These are phyloP conservation scores for Scaptodrosophila latifasciaeformis DNA, from an alignment of 2,888 invertebrate genomes.

Conservation along the genomic window DNA sequence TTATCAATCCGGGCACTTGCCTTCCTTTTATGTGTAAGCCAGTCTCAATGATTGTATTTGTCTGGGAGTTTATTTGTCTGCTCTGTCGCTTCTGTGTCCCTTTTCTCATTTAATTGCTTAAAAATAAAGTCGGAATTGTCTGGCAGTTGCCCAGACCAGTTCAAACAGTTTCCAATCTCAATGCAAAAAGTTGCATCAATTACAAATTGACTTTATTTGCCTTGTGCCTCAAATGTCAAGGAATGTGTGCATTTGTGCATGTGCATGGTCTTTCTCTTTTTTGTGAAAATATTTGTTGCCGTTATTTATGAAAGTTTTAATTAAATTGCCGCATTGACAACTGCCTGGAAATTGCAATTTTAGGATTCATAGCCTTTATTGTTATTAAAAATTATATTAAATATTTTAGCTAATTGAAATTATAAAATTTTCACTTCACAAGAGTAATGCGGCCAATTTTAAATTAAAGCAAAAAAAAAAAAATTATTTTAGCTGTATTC, in stretches of 20 bases:
- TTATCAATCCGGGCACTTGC: too few relatives aligned
- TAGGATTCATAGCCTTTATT: too few relatives aligned
- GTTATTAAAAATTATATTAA: too few relatives aligned
- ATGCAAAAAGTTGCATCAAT: conserved; percentile 16
- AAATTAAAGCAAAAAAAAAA: not conserved
- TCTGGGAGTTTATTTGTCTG: too few relatives aligned
- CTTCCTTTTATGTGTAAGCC: too few relatives aligned
- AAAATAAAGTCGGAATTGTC: not conserved
- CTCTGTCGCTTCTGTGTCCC: too few relatives aligned
- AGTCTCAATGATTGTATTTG: too few relatives aligned
- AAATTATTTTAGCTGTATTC: not conserved
- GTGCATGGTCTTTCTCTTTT: not conserved
- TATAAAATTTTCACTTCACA: too few relatives aligned
- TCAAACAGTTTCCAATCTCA: conserved; percentile 14
- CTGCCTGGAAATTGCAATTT: too few relatives aligned
- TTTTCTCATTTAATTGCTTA: conserved; percentile 9
- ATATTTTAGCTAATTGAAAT: too few relatives aligned
- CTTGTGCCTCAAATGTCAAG: not conserved
- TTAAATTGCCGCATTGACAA: conserved; percentile 12
- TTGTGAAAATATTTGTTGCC: not conserved
- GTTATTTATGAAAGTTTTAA: conserved; percentile 18
- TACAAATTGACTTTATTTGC: conserved; percentile 17
- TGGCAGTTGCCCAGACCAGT: conserved; percentile 12
- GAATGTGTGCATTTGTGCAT: not conserved
- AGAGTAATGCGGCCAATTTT: conserved; percentile 7